These are phyloP conservation scores for Varecia variegata DNA, from an alignment of 2,797 vertebrate genomes.

Conservation along the genomic window DNA sequence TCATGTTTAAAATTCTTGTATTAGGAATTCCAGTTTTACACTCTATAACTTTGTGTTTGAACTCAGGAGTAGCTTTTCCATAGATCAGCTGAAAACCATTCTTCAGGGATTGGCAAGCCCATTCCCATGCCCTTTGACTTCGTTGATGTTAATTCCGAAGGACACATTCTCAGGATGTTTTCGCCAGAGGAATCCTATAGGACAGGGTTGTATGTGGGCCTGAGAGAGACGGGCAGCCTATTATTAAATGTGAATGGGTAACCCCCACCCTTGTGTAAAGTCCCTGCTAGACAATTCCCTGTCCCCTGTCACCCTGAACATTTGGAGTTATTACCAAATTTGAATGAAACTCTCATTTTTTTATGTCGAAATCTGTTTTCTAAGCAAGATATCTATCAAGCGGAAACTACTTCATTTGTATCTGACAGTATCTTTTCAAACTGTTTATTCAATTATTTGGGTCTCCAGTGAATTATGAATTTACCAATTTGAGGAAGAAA, in stretches of 20 bases:
- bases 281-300: background rate
- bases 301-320: constrained; percentile 69
- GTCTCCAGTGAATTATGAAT: constrained; percentile 19
- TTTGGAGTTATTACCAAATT: constrained; percentile 64
- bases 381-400: background rate
- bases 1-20: fast-evolving
- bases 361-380: background rate
- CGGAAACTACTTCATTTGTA: background rate
- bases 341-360: constrained; percentile 56
- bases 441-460: constrained; percentile 9
- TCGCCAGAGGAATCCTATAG: constrained; percentile 80
- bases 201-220: constrained; percentile 63
- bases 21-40: background rate
- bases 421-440: background rate
- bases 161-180: constrained; percentile 84
- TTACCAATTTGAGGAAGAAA: background rate
- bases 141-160: constrained; percentile 79
- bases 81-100: constrained; percentile 61
- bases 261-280: constrained; percentile 58
- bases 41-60: background rate
- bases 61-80: constrained; percentile 62
- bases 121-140: constrained; percentile 86
- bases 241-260: constrained; percentile 59
- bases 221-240: constrained; percentile 69
- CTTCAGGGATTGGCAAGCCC: constrained; percentile 71